Conservation (phyloP, 2,888 invertebrate species). For the Trachelus tabidus region DNA sequence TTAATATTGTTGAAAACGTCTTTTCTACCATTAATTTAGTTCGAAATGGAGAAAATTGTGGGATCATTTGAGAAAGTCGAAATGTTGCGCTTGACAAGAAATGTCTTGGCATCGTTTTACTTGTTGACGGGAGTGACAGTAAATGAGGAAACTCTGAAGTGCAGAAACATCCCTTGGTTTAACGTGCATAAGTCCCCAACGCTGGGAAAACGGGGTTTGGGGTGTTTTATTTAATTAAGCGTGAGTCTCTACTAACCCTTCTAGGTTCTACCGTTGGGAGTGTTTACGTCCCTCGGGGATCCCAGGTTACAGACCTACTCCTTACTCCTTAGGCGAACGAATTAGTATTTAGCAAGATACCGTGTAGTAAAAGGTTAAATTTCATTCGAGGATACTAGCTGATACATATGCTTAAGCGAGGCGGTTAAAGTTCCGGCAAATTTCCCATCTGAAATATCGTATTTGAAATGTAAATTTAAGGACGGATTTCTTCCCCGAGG, state of each 20-base stretch:
- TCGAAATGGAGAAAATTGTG: neutral
- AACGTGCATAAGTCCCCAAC: slow-evolving; percentile 40
- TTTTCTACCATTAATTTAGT: neutral
- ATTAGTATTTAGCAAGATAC: slow-evolving; percentile 36
- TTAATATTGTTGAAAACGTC: neutral
- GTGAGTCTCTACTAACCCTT: slow-evolving; percentile 47
- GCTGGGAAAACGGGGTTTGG: slow-evolving; percentile 49
- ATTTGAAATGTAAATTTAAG: neutral
- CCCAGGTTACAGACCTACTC: slow-evolving; percentile 23
- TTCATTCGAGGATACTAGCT: slow-evolving; percentile 25
- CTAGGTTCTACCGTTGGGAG: slow-evolving; percentile 29
- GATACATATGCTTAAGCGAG: neutral
- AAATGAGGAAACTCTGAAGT: slow-evolving; percentile 32
- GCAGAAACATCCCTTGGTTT: slow-evolving; percentile 38
- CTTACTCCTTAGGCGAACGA: slow-evolving; percentile 41
- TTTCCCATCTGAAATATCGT: neutral
- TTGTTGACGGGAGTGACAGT: slow-evolving; percentile 18
- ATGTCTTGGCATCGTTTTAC: slow-evolving; percentile 3
- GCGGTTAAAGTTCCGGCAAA: neutral
- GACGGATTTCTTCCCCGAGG: neutral
- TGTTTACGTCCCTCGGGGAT: slow-evolving; percentile 54
- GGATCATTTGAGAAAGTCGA: slow-evolving; percentile 1
- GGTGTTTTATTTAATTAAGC: slow-evolving; percentile 61
- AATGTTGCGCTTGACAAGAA: slow-evolving; percentile 10
- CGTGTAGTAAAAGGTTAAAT: slow-evolving; percentile 34